Evolutionary conservation across 2,888 invertebrate species (phyloP).

Genomic region (Nymphalis c-album): DNA sequence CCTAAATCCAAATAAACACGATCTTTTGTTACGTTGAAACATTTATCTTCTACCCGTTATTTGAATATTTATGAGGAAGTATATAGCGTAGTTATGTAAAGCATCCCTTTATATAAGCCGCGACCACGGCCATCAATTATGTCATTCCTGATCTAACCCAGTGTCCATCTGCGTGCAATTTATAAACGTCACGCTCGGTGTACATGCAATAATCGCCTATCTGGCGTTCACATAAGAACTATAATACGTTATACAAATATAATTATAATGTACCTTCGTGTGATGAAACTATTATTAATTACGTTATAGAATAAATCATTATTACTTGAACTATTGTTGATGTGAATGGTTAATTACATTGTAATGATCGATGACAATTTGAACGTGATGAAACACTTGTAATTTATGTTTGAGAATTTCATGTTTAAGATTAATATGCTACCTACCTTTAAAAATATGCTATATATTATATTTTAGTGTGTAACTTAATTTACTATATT

Average conservation of each 20-base stretch:
- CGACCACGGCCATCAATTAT: constrained; percentile 27
- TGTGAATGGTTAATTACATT: constrained; percentile 2
- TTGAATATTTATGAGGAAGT: constrained; percentile 9
- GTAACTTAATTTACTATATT: constrained; percentile 19
- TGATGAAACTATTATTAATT: constrained; percentile 28
- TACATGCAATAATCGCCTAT: constrained; percentile 20
- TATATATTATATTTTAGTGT: constrained; percentile 3
- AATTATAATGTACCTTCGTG: neutral
- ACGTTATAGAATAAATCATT: constrained; percentile 19
- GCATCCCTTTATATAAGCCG: constrained; percentile 19
- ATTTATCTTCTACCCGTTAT: constrained; percentile 7
- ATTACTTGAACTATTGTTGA: neutral
- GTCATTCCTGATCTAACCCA: constrained; percentile 30
- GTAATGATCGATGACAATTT: neutral
- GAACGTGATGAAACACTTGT: neutral
- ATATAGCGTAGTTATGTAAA: constrained; percentile 10
- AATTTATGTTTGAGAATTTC: neutral
- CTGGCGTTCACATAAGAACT: constrained; percentile 5
- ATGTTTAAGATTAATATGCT: neutral
- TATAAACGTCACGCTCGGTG: constrained; percentile 26
- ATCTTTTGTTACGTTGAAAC: constrained; percentile 8
- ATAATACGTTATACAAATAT: constrained; percentile 17
- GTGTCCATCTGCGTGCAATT: constrained; percentile 31
- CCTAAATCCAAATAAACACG: neutral
- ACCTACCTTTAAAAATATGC: neutral